These are phyloP conservation scores for Philonicus albiceps DNA, from an alignment of 2,888 invertebrate species.

Conservation along the genomic window DNA sequence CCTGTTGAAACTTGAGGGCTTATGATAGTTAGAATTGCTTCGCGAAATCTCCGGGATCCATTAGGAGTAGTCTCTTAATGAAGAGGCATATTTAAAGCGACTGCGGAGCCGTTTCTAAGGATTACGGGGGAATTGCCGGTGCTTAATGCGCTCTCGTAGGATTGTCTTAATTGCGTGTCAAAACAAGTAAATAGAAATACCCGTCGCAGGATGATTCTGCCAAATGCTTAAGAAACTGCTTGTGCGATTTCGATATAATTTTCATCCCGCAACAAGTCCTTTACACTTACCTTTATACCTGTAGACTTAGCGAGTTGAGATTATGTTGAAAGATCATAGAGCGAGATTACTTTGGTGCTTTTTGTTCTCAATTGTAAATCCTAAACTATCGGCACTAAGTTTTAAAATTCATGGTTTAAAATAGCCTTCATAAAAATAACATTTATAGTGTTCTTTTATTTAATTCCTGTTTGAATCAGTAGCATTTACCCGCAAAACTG, in stretches of 20 bases:
- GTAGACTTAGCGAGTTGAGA: not conserved
- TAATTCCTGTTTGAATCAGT: no score
- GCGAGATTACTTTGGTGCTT: not conserved
- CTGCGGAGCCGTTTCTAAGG: not conserved
- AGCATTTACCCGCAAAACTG: no score
- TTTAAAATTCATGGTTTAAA: no score
- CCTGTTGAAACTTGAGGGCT: slow-evolving; percentile 6
- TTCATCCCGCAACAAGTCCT: not conserved
- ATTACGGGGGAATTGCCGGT: not conserved
- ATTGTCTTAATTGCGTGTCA: slow-evolving; percentile 19
- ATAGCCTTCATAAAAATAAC: no score
- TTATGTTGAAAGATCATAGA: not conserved
- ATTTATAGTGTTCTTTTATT: no score
- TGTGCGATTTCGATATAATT: not conserved
- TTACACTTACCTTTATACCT: not conserved
- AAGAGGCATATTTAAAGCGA: not conserved
- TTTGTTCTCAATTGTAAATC: not conserved
- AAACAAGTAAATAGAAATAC: not conserved
- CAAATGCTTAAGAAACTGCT: not conserved
- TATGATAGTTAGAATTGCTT: not conserved
- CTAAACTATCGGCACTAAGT: no score
- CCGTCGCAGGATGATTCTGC: not conserved
- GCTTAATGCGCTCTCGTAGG: not conserved
- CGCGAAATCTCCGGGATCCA: not conserved
- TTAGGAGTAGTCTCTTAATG: slow-evolving; percentile 11